Evolutionary conservation across 1,140 invertebrate genomes (phyloP), one percentile per base, ranked within the genome.

Genomic region (Drosophila auraria): DNA sequence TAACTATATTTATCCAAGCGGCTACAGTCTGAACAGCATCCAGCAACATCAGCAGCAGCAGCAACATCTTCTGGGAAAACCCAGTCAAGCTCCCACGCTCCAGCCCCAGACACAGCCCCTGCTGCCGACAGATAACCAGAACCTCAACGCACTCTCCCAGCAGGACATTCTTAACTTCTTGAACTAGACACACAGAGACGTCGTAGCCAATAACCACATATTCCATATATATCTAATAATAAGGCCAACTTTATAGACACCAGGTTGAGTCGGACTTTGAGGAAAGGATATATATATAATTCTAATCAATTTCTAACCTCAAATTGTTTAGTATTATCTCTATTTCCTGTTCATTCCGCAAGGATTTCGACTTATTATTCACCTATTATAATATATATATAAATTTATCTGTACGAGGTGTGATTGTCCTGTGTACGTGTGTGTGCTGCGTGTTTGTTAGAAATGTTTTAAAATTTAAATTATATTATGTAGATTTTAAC

Each of bases 121-220:
- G 33, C 49, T 73, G n/a, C 17, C 80, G 3, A 44, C 77, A 38
- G 92, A 92, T 82, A 80, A 77, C 50, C 87, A 87, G 50, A 92
- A 93, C 82, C 59, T 92, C 2, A 92, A 92, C 70, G 80, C 80
- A 47, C 70, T 92, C 17, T 92, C 92, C 25, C 91, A 92, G 45
- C 91, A 92, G 44, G 91, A 92, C 53, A 92, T 92, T 70, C 80
- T 92, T 64, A 92, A 89, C 61, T 92, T 92, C 69, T 80, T 92
- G 11, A 92, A 92, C 66, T 92, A 89, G 69, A 81, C 33, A 53
- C 70, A 72, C 33, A 36, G 11, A 38, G 36, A 12, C 11, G 60
- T 69, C 59, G 59, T 65, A 69, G 54, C 30, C 50, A 69, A 80
- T 80, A 72, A 71, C 69, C 63, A 80, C 36, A 62, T 82, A 79